phyloP scores from a whole-genome alignment of 2,113 vertebrate genomes.

The Atlantisia rogersi region DNA sequence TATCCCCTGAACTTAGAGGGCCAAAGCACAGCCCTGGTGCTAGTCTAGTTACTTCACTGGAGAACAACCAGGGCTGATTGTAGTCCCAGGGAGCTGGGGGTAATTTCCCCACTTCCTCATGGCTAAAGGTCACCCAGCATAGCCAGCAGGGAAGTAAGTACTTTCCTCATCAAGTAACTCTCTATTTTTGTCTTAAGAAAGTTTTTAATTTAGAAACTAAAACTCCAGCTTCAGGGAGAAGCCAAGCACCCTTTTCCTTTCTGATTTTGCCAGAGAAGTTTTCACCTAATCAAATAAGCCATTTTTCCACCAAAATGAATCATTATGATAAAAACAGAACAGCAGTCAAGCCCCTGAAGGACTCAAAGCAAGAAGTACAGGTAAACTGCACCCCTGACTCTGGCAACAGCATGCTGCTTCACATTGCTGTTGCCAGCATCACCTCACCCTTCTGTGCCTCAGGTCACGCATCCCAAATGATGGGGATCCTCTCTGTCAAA shows the following conservation, averaged over 20 bases:
- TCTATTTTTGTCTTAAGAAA: slow-evolving; percentile 32
- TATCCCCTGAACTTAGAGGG: background rate
- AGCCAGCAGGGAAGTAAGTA: background rate
- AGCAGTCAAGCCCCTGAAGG: background rate
- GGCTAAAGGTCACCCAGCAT: background rate
- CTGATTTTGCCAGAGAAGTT: background rate
- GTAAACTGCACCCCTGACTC: background rate
- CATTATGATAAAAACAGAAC: background rate
- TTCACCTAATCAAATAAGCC: background rate
- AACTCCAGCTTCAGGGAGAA: background rate
- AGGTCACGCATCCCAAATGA: background rate
- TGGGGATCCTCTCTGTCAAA: background rate
- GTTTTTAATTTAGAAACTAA: slow-evolving; percentile 22
- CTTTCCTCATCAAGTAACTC: slow-evolving; percentile 33
- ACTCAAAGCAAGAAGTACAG: background rate
- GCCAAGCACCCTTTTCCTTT: background rate
- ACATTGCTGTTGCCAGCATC: background rate
- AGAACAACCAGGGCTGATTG: background rate
- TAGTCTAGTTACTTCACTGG: background rate
- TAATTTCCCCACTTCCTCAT: background rate
- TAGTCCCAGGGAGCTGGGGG: background rate
- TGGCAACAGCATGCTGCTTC: background rate
- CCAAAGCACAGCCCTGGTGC: background rate
- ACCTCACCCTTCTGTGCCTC: background rate
- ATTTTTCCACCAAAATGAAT: background rate